A percentile compares a stretch with the other conserved stretches of the same genome.
These are phyloP conservation scores for Hydrolagus affinis DNA, from an alignment of 2,113 vertebrate genomes.

Conservation along the genomic window DNA sequence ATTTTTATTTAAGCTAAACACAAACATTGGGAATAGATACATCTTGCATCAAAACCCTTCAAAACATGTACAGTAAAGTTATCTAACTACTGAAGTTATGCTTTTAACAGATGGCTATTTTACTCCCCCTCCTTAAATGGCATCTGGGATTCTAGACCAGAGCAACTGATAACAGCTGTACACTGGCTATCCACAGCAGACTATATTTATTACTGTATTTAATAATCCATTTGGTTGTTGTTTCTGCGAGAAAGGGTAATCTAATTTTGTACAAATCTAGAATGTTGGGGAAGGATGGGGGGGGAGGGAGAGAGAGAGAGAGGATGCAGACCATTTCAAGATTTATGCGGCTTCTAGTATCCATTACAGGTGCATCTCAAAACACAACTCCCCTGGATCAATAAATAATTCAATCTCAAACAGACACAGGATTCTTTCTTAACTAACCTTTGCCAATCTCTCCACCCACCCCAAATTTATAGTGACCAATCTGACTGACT, in stretches of 20 bases:
- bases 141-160: not conserved
- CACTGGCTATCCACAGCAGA: not conserved
- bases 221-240: not conserved
- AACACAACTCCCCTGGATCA: not conserved
- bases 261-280: no score
- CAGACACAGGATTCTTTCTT: not conserved
- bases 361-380: not conserved
- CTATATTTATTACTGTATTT: not conserved
- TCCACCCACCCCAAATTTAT: not conserved
- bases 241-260: no score
- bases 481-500: no score
- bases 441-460: not conserved
- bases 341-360: not conserved
- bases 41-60: not conserved
- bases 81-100: constrained; percentile 8
- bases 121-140: not conserved
- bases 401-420: not conserved
- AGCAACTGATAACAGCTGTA: constrained; percentile 9
- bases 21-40: not conserved
- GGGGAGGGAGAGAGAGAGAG: no score
- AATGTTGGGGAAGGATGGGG: no score
- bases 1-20: not conserved
- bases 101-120: not conserved
- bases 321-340: not conserved
- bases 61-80: not conserved